Base-by-base conservation (phyloP, 92 coral and sea anemone genomes). In the Epizoanthus scotinus region DNA sequence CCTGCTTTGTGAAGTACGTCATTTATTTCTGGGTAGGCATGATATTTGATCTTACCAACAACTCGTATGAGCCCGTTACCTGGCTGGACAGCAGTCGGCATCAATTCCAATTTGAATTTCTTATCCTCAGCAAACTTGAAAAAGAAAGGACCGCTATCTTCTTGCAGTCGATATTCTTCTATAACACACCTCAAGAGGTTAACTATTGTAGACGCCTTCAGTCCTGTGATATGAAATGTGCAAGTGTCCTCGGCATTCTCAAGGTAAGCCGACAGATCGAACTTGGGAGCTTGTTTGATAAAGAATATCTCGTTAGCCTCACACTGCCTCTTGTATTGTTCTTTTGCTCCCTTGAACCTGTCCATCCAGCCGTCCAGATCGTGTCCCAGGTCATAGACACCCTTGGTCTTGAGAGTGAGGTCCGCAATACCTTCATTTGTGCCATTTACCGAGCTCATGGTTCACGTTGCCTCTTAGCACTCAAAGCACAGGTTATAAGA, bases 61-160 rank as follows among this genome's bases (percentile, higher is more conserved):
- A 91, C 86, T 71, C 91, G 87, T n/a, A 92, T 53, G 63, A 92
- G 81, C 4, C 97, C 97, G 68, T 92, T 86, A 17, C 97, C 97
- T 36, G 97, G 97, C 55, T 79, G 91, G 8, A 86, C 78, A 27
- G 94, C 81, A 14, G 97, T 92, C 3, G 97, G 97, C 88, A 92
- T 84, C 7, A 92, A 67, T 71, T 92, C 97, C 44, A 92, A 64
- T 52, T 83, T 92, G 53, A 92, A 92, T 59, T 90, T 92, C 71
- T 92, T 92, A 73, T 92, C 97, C 27, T 91, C 94, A 24, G 94
- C 97, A 67, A 90, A 90, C 83, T 92, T 92, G 63, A 92, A 82
- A 73, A 67, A 73, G 63, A 85, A 92, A 42, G 97, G 97, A 52
- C 91, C 94, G 34, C 85, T 69, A 2, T 73, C 63, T 73, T 90